These are phyloP conservation scores for Scaptomyza caliginosa DNA, from an alignment of 2,888 invertebrate genomes.

Conservation along the genomic window DNA sequence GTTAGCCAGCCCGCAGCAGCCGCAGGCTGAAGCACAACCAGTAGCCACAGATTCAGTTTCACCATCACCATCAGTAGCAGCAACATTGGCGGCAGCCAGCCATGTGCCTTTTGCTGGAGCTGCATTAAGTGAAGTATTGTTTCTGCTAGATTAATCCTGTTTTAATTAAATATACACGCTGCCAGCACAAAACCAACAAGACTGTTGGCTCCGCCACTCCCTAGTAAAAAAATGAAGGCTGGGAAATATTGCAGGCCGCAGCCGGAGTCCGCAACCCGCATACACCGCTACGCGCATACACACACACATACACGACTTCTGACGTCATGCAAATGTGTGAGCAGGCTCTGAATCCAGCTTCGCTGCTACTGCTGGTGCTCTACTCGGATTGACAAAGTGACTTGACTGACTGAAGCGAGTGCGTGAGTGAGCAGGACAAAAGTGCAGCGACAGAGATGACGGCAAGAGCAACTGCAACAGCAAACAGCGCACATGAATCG, in stretches of 20 bases:
- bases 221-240: constrained; percentile 39
- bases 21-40: constrained; percentile 32
- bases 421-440: constrained; percentile 18
- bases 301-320: constrained; percentile 56
- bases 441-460: constrained; percentile 5
- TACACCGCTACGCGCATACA: constrained; percentile 6
- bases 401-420: constrained; percentile 60
- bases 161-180: constrained; percentile 80
- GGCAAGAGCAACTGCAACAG: constrained; percentile 4
- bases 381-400: constrained; percentile 72
- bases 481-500: constrained; percentile 49
- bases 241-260: constrained; percentile 49
- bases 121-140: constrained; percentile 81
- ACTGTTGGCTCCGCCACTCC: constrained; percentile 35
- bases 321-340: constrained; percentile 76
- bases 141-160: constrained; percentile 80
- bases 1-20: constrained; percentile 71
- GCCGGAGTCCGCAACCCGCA: constrained; percentile 18
- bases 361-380: constrained; percentile 35
- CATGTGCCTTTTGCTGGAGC: constrained; percentile 45
- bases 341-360: constrained; percentile 4
- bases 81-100: constrained; percentile 27
- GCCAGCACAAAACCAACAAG: constrained; percentile 79
- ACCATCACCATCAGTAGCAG: constrained; percentile 11
- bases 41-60: constrained; percentile 22